These are phyloP conservation scores for Manduca sexta DNA, from an alignment of 1,140 invertebrate genomes.

Conservation along the genomic window DNA sequence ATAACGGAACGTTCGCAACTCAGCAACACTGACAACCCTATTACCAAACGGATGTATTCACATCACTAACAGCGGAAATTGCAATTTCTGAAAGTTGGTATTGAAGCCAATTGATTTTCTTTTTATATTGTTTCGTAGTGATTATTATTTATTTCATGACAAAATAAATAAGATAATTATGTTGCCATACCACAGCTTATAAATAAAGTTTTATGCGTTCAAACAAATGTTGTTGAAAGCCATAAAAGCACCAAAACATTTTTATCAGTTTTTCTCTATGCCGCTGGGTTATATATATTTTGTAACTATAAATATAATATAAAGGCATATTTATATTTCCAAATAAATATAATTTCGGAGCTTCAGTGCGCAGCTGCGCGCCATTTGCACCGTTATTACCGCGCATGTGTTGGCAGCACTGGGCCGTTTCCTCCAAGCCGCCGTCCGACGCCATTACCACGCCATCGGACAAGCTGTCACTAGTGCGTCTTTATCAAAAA, in stretches of 20 bases:
- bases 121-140: neutral
- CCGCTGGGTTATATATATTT: no score
- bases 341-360: neutral
- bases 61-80: slow-evolving; percentile 14
- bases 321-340: neutral
- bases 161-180: neutral
- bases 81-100: slow-evolving; percentile 8
- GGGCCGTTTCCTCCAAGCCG: slow-evolving; percentile 58
- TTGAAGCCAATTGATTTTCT: slow-evolving; percentile 14
- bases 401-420: slow-evolving; percentile 62
- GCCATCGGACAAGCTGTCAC: slow-evolving; percentile 61
- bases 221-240: no score
- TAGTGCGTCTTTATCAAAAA: slow-evolving; percentile 40
- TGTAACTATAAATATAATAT: neutral
- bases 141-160: neutral
- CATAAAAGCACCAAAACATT: no score
- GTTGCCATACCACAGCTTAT: neutral
- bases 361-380: slow-evolving; percentile 47
- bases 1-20: slow-evolving; percentile 6
- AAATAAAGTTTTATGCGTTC: no score
- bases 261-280: no score
- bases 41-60: slow-evolving; percentile 4
- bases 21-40: slow-evolving; percentile 22
- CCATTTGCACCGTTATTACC: slow-evolving; percentile 35
- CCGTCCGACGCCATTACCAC: slow-evolving; percentile 65